Conservation (phyloP, 2,888 invertebrate genomes). For the Galeopsomyia nigrocyanea region DNA sequence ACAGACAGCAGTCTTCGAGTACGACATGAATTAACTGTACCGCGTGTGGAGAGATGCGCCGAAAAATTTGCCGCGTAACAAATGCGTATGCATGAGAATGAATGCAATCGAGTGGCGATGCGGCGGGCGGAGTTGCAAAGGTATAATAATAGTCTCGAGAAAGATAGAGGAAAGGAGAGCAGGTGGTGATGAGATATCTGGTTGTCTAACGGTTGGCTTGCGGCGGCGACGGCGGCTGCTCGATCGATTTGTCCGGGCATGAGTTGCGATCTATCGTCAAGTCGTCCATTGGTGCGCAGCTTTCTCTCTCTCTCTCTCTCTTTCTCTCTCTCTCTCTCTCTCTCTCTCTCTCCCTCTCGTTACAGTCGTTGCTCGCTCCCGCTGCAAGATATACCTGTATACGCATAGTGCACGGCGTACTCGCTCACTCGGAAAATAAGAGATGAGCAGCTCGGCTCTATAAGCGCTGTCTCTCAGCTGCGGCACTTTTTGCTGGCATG, state of each 20-base stretch:
- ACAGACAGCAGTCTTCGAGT: too few relatives aligned
- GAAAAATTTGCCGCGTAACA: too few relatives aligned
- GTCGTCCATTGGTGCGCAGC: conserved; percentile 42
- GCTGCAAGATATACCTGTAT: conserved; percentile 16
- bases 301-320: conserved; percentile 4
- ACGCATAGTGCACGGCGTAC: conserved; percentile 37
- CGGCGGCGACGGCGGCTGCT: conserved; percentile 50
- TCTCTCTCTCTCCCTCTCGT: conserved; percentile 17
- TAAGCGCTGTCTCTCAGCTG: neutral
- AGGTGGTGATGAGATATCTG: too few relatives aligned
- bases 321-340: conserved; percentile 18
- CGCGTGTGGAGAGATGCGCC: too few relatives aligned
- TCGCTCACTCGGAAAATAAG: conserved; percentile 31
- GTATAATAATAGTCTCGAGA: neutral
- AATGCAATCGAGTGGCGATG: too few relatives aligned
- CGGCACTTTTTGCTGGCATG: neutral
- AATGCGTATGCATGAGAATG: too few relatives aligned
- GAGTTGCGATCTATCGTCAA: conserved; percentile 49
- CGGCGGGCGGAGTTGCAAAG: too few relatives aligned
- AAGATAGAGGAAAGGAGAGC: neutral
- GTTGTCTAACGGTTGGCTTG: conserved; percentile 57
- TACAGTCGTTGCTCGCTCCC: neutral
- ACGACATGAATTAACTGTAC: too few relatives aligned
- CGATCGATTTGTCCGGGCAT: conserved; percentile 57
- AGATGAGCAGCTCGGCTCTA: too few relatives aligned